Evolutionary conservation across 2,888 invertebrate genomes (phyloP), one percentile per base, ranked within the genome.

Genomic region (Platycheirus rosarum): DNA sequence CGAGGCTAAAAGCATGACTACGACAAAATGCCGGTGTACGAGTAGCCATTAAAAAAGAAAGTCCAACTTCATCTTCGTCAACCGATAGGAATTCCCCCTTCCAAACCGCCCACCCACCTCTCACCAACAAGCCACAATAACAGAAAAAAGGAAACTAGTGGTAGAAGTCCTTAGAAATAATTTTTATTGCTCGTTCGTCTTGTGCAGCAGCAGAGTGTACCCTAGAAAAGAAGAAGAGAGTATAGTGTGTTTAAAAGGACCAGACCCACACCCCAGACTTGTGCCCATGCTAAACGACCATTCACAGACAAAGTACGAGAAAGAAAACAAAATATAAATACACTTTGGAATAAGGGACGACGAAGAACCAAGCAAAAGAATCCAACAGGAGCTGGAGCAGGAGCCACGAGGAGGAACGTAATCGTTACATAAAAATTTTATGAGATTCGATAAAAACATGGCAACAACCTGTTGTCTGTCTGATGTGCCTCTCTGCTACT

Each of bases 401-500:
- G 1, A 18, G 40, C 29, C 23, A 44, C 66, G 77, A 68, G 49
- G 85, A 84, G 84, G 63, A 84, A 74, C 76, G 84, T 84, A 85
- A 85, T 85, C 84, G 85, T 85, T 85, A 85, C 85, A 85, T 85
- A 85, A 85, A 85, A 84, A 68, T 85, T 85, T 84, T 85, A 85
- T 84, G 85, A 84, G 84, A 85, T 84, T 84, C 85, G 85, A 85
- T 85, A 85, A 85, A 85, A 85, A 85, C 85, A 85, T 85, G 82
- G 85, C 82, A 85, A 85, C 85, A 85, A 85, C 85, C 85, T 85
- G 85, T 85, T 84, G 85, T 84, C 85, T 85, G 84, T 82, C 84
- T 77, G 53, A 55, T 55, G 8, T 60, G 69, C 69, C 57, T 69
- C 48, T 78, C 65, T 49, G 65, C n/a, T 71, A 26, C 26, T 46